Conservation (phyloP, 1,140 invertebrate genomes). For the Camponotus pennsylvanicus region DNA sequence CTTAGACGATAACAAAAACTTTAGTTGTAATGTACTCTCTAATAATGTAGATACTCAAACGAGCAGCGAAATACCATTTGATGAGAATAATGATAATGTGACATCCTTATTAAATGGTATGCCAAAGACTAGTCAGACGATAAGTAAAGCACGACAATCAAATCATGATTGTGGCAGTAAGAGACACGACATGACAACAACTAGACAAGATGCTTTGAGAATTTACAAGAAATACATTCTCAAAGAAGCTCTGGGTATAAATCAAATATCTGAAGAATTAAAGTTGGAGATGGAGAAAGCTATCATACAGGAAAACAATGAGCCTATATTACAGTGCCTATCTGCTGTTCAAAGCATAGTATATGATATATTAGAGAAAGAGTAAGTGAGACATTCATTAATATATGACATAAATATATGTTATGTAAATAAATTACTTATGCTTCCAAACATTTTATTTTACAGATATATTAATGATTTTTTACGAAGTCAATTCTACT, state of each 20-base stretch:
- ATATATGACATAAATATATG: constrained; percentile 7
- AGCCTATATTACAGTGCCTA: constrained; percentile 79
- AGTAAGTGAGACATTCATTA: constrained; percentile 74
- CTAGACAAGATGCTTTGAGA: constrained; percentile 84
- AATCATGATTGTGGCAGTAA: constrained; percentile 63
- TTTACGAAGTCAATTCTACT: constrained; percentile 93
- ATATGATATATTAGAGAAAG: constrained; percentile 81
- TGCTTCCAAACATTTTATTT: constrained; percentile 61
- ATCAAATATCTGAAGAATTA: constrained; percentile 83
- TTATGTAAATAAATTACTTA: background rate
- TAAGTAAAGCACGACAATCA: constrained; percentile 70
- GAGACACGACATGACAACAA: constrained; percentile 68
- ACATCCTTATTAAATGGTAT: constrained; percentile 75
- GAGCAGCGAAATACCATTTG: constrained; percentile 20
- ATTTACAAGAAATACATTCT: constrained; percentile 87
- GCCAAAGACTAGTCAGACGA: constrained; percentile 82
- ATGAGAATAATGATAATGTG: constrained; percentile 59
- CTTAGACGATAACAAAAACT: constrained; percentile 67
- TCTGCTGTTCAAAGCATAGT: constrained; percentile 79
- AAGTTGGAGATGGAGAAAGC: constrained; percentile 84
- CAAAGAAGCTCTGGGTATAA: constrained; percentile 82
- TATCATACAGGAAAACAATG: constrained; percentile 78
- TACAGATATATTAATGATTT: constrained; percentile 89
- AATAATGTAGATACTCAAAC: constrained; percentile 38
- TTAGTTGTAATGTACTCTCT: constrained; percentile 38